These are phyloP conservation scores for Procambarus clarkii DNA, from an alignment of 1,140 invertebrate species.

Conservation along the genomic window DNA sequence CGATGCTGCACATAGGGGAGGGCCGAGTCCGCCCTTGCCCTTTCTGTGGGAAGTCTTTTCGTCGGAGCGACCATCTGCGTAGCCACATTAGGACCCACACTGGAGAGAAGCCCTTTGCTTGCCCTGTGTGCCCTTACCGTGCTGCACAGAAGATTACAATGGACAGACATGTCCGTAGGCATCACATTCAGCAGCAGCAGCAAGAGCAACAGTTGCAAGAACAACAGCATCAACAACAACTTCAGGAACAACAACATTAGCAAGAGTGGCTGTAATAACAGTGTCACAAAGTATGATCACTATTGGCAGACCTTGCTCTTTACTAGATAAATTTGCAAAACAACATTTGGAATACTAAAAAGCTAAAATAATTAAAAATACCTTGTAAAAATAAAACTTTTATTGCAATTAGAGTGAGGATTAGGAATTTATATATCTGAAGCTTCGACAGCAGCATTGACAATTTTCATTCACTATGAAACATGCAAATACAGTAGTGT, in stretches of 20 bases:
- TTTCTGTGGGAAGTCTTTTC: conserved; percentile 61
- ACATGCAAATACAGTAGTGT: too few relatives aligned
- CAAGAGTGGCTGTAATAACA: not conserved
- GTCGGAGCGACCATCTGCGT: conserved; percentile 61
- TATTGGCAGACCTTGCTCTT: not conserved
- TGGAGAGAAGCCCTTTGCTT: conserved; percentile 62
- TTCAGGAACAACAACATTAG: conserved; percentile 19
- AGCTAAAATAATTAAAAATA: not conserved
- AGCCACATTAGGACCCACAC: conserved; percentile 65
- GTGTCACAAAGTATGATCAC: not conserved
- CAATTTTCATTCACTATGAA: too few relatives aligned
- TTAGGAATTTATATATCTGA: too few relatives aligned
- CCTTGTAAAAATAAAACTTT: not conserved
- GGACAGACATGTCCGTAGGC: conserved; percentile 56
- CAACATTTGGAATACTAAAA: not conserved
- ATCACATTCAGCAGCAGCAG: conserved; percentile 63
- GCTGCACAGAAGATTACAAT: conserved; percentile 61
- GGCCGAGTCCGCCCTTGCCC: conserved; percentile 49
- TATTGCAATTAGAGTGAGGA: not conserved
- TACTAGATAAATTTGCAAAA: not conserved
- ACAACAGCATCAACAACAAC: conserved; percentile 19
- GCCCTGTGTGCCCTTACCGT: conserved; percentile 59
- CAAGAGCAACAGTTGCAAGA: conserved; percentile 32
- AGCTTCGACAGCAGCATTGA: too few relatives aligned
- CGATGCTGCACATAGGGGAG: conserved; percentile 25